phyloP scores from a whole-genome alignment of 2,888 invertebrate species.

The Hylaea fasciaria region DNA sequence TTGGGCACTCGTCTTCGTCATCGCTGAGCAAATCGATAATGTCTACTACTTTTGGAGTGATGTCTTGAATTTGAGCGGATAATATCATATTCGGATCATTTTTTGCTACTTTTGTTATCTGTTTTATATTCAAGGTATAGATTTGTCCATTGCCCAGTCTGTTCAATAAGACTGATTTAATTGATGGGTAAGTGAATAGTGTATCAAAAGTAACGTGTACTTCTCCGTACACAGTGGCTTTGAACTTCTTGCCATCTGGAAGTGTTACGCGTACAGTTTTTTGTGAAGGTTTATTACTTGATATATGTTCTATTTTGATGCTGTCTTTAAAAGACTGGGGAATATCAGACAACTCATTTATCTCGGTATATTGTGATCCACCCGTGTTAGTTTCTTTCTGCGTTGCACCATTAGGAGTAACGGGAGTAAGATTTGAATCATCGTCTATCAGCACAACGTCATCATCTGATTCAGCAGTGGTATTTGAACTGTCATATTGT shows the following conservation, averaged over 20 bases:
- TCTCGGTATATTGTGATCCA: not conserved
- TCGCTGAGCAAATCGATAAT: conserved; percentile 75
- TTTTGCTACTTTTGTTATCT: conserved; percentile 45
- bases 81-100: conserved; percentile 45
- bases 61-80: conserved; percentile 49
- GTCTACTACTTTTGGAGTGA: conserved; percentile 51
- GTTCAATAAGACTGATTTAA: conserved; percentile 58
- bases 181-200: conserved; percentile 60
- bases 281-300: conserved; percentile 50
- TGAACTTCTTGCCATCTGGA: conserved; percentile 65
- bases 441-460: conserved; percentile 34
- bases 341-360: conserved; percentile 22
- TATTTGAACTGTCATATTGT: not conserved
- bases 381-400: not conserved
- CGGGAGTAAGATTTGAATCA: conserved; percentile 7
- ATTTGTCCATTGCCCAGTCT: conserved; percentile 48
- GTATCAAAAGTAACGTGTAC: conserved; percentile 56
- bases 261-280: conserved; percentile 62
- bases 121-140: conserved; percentile 67
- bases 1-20: conserved; percentile 57
- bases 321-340: conserved; percentile 48
- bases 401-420: not conserved
- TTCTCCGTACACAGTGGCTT: conserved; percentile 67
- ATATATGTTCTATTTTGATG: conserved; percentile 59
- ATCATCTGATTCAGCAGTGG: conserved; percentile 33